phyloP scores from a whole-genome alignment of 1,140 invertebrate genomes.

The Neodiprion virginianus region DNA sequence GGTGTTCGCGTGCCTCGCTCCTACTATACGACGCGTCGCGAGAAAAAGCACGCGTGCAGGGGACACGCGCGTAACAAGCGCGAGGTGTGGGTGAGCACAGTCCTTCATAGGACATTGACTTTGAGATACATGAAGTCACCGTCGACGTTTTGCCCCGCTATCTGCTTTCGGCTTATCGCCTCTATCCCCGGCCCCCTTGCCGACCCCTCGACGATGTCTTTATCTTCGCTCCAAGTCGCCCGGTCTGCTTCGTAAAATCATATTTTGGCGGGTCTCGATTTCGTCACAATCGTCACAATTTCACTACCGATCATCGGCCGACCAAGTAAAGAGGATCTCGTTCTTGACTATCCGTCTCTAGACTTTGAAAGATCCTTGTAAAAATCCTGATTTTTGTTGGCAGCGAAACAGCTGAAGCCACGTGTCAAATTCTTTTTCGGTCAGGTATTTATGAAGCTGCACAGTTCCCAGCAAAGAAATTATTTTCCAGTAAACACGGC shows the following conservation, averaged over 20 bases:
- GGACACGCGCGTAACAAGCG: neutral
- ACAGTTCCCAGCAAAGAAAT: no score
- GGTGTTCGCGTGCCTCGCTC: neutral
- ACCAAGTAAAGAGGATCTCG: no score
- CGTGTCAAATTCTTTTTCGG: no score
- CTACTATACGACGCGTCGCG: neutral
- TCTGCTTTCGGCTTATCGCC: slow-evolving; percentile 26
- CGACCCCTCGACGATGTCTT: neutral
- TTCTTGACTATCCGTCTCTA: no score
- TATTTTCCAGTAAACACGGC: no score
- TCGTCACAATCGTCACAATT: neutral
- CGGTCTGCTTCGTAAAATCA: neutral
- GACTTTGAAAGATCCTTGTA: no score
- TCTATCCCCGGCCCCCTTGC: neutral
- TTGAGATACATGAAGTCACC: slow-evolving; percentile 52
- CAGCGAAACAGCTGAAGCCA: no score
- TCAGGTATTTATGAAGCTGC: no score
- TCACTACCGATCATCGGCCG: no score
- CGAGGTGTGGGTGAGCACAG: slow-evolving; percentile 30
- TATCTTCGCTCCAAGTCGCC: neutral
- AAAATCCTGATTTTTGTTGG: no score
- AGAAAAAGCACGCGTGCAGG: neutral
- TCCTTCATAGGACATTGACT: slow-evolving; percentile 64
- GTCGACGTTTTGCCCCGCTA: slow-evolving; percentile 45
- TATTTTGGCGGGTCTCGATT: neutral